These are phyloP conservation scores for Chlorospingus semifuscus DNA, from an alignment of 2,797 vertebrate species.

Conservation along the genomic window DNA sequence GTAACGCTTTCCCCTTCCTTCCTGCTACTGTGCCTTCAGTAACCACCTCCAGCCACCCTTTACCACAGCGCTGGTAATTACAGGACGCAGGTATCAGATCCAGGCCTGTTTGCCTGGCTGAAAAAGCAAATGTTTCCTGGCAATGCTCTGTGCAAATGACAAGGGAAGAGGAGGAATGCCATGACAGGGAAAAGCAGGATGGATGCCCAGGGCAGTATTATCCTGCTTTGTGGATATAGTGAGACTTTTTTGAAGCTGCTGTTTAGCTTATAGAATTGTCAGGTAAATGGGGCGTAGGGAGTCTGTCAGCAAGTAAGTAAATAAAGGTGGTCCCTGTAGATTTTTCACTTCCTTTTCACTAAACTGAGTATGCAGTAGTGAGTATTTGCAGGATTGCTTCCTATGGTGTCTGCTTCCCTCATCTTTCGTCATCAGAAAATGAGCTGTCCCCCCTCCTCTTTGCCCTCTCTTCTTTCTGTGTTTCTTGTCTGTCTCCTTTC, in stretches of 20 bases:
- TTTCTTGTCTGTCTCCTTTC: neutral
- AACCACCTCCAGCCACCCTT: neutral
- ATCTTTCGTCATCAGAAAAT: neutral
- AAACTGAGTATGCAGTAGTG: neutral
- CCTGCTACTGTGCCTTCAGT: neutral
- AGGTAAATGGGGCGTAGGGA: neutral
- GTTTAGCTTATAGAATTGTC: neutral
- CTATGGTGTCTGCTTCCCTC: neutral
- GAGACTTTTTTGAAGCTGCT: neutral
- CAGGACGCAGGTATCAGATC: neutral
- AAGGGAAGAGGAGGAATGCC: neutral
- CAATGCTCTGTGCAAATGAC: neutral
- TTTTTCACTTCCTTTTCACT: neutral
- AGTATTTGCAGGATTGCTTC: neutral
- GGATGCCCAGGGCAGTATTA: neutral
- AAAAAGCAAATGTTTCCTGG: neutral
- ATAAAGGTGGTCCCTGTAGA: neutral
- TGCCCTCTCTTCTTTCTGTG: neutral
- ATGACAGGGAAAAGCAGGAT: neutral
- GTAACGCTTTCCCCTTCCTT: neutral
- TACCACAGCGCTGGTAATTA: neutral
- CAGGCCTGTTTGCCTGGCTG: neutral
- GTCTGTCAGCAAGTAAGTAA: neutral
- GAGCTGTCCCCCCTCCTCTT: neutral
- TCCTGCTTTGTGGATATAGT: neutral